Evolutionary conservation across 92 coral and sea anemone genomes (phyloP).

Genomic region (Micromussa lordhowensis): DNA sequence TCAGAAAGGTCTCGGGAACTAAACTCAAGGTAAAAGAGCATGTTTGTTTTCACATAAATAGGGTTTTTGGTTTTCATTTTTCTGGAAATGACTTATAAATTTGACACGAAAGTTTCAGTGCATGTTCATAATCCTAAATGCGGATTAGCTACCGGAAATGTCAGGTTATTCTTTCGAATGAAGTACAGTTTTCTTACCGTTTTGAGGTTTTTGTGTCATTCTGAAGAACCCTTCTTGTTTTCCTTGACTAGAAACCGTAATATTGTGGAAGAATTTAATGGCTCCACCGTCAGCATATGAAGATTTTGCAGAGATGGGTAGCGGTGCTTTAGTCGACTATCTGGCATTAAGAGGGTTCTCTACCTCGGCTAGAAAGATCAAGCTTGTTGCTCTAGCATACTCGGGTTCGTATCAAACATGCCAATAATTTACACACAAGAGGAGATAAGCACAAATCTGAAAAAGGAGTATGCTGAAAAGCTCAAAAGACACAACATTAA

Average conservation of each 20-base stretch:
- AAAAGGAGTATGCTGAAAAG: slow-evolving; percentile 22
- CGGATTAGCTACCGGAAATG: slow-evolving; percentile 11
- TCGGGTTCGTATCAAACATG: slow-evolving; percentile 30
- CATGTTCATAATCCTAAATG: slow-evolving; percentile 1
- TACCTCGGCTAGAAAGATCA: slow-evolving; percentile 30
- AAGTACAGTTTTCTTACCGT: slow-evolving; percentile 2
- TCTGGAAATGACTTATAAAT: slow-evolving; percentile 21
- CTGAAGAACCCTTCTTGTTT: slow-evolving; percentile 31
- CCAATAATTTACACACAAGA: slow-evolving; percentile 39
- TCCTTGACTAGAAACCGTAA: slow-evolving; percentile 37
- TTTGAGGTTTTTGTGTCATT: slow-evolving; percentile 23
- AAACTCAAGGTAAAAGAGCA: slow-evolving; percentile 9
- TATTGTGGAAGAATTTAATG: slow-evolving; percentile 31
- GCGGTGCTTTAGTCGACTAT: slow-evolving; percentile 39
- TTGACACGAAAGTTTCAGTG: slow-evolving; percentile 11
- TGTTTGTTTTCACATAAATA: slow-evolving; percentile 21
- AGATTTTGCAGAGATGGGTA: slow-evolving; percentile 46
- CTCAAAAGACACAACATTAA: slow-evolving; percentile 32
- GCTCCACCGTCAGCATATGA: slow-evolving; percentile 45
- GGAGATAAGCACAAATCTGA: slow-evolving; percentile 38
- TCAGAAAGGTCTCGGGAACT: neutral
- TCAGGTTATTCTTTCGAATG: neutral
- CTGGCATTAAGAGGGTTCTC: slow-evolving; percentile 47
- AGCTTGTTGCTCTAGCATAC: slow-evolving; percentile 43
- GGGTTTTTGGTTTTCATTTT: slow-evolving; percentile 26